These are phyloP conservation scores for Musca vetustissima DNA, from an alignment of 1,140 invertebrate genomes.

Conservation along the genomic window DNA sequence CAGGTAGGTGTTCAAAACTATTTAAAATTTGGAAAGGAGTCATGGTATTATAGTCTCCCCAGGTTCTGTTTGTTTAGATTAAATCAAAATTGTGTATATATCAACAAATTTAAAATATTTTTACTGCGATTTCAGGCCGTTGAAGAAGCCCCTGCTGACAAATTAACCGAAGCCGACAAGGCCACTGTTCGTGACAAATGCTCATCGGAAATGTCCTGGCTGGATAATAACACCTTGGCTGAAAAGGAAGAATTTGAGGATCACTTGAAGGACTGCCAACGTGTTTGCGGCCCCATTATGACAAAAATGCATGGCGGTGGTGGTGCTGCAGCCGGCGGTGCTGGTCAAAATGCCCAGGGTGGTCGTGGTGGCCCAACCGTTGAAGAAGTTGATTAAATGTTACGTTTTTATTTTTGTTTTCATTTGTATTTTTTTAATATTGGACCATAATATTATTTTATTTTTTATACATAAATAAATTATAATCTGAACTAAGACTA, in stretches of 20 bases:
- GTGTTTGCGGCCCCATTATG: conserved; percentile 74
- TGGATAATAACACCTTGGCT: conserved; percentile 67
- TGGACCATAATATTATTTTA: no score
- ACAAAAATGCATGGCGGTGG: conserved; percentile 71
- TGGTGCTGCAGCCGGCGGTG: conserved; percentile 48
- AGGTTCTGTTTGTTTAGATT: no score
- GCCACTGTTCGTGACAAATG: conserved; percentile 63
- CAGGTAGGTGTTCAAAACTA: conserved; percentile 50
- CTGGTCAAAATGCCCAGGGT: conserved; percentile 45
- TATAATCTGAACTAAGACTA: no score
- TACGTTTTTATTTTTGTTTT: neutral
- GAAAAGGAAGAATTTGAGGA: conserved; percentile 77
- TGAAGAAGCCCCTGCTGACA: conserved; percentile 66
- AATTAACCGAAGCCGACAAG: conserved; percentile 65
- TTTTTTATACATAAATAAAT: no score
- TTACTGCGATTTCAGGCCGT: conserved; percentile 64
- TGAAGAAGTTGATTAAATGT: conserved; percentile 48
- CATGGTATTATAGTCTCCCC: no score
- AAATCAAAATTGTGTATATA: no score
- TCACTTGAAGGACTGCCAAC: conserved; percentile 71
- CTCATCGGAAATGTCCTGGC: conserved; percentile 61
- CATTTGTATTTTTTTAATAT: conserved; percentile 3
- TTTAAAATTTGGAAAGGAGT: neutral
- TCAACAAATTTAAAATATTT: no score
- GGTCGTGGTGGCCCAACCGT: conserved; percentile 39